phyloP scores from a whole-genome alignment of 2,113 vertebrate genomes.

The Rafetus swinhoei region DNA sequence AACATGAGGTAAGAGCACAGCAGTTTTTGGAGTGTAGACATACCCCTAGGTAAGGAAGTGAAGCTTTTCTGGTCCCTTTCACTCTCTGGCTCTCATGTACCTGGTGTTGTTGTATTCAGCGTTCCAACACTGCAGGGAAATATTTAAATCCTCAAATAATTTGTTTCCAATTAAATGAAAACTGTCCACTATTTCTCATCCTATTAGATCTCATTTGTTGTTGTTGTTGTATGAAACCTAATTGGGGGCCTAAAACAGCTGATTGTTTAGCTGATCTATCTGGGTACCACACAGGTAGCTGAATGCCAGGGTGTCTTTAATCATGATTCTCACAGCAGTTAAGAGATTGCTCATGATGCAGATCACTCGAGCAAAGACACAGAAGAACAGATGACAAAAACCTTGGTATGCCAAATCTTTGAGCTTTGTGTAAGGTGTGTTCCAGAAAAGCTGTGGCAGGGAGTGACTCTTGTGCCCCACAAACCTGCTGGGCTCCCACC shows the following conservation, averaged over 20 bases:
- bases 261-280: constrained; percentile 21
- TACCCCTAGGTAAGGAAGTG: neutral
- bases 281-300: neutral
- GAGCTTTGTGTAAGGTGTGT: fast-evolving
- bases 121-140: neutral
- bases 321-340: neutral
- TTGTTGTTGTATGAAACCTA: constrained; percentile 18
- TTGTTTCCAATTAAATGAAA: constrained; percentile 19
- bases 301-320: neutral
- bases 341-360: neutral
- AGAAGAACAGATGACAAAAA: neutral
- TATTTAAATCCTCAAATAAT: neutral
- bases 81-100: neutral
- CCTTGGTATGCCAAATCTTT: neutral
- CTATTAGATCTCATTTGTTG: constrained; percentile 26
- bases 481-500: neutral
- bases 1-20: neutral
- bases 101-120: neutral
- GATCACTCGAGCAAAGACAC: neutral
- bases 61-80: neutral
- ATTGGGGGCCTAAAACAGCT: constrained; percentile 30
- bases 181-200: constrained; percentile 23
- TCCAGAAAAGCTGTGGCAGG: neutral
- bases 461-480: neutral
- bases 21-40: neutral